A percentile compares a stretch with the other conserved stretches of the same genome.
Conservation (phyloP, 2,113 vertebrate species). For the Poicephalus meyeri region DNA sequence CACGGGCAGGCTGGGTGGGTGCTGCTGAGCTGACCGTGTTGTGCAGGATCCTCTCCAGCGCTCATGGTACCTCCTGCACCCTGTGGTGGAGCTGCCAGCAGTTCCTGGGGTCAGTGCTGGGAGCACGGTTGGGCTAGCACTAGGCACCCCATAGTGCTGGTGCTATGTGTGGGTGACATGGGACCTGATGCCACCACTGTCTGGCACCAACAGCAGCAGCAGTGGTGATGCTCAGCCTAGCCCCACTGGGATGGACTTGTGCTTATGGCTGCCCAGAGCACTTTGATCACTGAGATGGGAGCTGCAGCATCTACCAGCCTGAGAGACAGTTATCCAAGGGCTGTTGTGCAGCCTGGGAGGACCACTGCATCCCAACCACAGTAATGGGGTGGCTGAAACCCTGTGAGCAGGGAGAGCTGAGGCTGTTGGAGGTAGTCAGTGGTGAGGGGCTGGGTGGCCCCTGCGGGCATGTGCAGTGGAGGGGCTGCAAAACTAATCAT, state of each 20-base stretch:
- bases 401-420: neutral
- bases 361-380: fast-evolving
- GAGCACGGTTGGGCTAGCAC: neutral
- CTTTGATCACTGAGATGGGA: neutral
- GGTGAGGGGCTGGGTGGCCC: fast-evolving
- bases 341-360: neutral
- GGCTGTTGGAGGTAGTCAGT: fast-evolving
- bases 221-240: neutral
- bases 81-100: neutral
- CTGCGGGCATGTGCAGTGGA: neutral
- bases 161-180: neutral
- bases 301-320: neutral
- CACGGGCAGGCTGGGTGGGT: neutral
- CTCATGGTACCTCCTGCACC: neutral
- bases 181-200: neutral
- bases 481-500: conserved; percentile 1
- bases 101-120: neutral
- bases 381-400: fast-evolving
- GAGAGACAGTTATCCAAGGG: neutral
- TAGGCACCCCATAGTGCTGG: neutral
- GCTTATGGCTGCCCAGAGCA: neutral
- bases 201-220: neutral
- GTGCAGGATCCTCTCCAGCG: neutral
- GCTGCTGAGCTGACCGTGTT: fast-evolving
- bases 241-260: neutral